phyloP scores from a whole-genome alignment of 1,140 invertebrate genomes.

The Lineus longissimus region DNA sequence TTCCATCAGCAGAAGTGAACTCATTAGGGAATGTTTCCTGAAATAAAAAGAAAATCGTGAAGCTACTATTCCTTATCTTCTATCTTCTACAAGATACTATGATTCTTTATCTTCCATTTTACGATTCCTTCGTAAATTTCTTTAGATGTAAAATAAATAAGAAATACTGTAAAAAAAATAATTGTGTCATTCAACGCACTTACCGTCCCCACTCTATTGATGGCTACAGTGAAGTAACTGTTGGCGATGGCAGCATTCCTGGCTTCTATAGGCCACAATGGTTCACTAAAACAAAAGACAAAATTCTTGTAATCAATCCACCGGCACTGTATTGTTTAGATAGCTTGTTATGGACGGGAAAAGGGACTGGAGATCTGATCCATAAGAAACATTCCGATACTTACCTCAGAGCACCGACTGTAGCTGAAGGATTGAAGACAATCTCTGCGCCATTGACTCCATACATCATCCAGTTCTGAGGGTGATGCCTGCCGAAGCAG shows the following conservation, averaged over 20 bases:
- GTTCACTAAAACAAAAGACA: conserved; percentile 71
- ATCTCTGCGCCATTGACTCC: conserved; percentile 95
- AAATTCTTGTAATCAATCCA: no score
- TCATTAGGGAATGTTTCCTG: conserved; percentile 82
- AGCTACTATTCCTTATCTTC: no score
- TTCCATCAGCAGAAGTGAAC: conserved; percentile 92
- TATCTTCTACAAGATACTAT: no score
- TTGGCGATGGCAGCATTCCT: conserved; percentile 96
- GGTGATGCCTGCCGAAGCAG: conserved; percentile 97
- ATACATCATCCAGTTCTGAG: conserved; percentile 81
- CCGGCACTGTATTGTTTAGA: no score
- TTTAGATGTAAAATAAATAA: no score
- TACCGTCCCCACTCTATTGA: conserved; percentile 90
- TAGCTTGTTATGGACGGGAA: no score
- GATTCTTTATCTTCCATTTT: no score
- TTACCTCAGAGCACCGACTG: conserved; percentile 67
- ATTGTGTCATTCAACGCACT: conserved; percentile 23
- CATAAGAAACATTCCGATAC: neutral
- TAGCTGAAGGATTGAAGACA: conserved; percentile 99
- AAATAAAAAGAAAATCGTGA: conserved; percentile 22
- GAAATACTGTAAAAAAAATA: neutral
- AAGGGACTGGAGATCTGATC: no score
- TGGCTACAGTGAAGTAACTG: conserved; percentile 76
- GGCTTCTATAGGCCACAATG: conserved; percentile 93
- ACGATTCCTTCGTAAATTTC: no score